These are phyloP conservation scores for Smutsia gigantea DNA, from an alignment of 2,797 vertebrate genomes.

Conservation along the genomic window DNA sequence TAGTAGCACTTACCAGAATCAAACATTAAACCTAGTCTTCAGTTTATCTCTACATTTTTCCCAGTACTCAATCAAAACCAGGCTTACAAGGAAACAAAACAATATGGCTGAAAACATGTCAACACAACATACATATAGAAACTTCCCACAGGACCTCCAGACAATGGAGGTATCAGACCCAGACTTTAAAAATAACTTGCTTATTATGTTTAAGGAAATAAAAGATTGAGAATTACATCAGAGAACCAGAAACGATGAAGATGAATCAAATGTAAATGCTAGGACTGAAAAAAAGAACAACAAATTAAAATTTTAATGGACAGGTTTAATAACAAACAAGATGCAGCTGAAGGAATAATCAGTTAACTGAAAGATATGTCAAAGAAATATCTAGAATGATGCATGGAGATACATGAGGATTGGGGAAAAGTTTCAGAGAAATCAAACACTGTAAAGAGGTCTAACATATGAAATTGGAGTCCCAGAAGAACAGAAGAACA, in stretches of 20 bases:
- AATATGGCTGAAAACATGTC: constrained; percentile 6
- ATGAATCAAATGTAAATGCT: background rate
- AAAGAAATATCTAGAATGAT: background rate
- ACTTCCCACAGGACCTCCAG: background rate
- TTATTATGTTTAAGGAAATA: background rate
- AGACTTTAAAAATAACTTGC: background rate
- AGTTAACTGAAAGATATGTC: background rate
- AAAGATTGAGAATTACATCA: background rate
- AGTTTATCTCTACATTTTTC: background rate
- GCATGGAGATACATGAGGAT: background rate
- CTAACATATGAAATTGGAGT: background rate
- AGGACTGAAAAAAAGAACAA: background rate
- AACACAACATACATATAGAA: background rate
- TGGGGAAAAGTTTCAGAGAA: background rate
- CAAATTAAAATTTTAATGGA: background rate
- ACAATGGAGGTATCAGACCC: background rate
- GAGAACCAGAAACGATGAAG: background rate
- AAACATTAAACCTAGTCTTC: background rate
- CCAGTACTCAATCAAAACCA: background rate
- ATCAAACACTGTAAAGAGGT: background rate
- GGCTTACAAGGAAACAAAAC: background rate
- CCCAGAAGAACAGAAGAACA: background rate
- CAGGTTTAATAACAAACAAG: background rate
- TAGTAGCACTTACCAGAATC: background rate
- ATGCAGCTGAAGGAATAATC: background rate